Percentiles rank a stretch among this genome's conserved stretches.
phyloP scores from a whole-genome alignment of 2,888 invertebrate genomes.

The Stomorhina lunata region DNA sequence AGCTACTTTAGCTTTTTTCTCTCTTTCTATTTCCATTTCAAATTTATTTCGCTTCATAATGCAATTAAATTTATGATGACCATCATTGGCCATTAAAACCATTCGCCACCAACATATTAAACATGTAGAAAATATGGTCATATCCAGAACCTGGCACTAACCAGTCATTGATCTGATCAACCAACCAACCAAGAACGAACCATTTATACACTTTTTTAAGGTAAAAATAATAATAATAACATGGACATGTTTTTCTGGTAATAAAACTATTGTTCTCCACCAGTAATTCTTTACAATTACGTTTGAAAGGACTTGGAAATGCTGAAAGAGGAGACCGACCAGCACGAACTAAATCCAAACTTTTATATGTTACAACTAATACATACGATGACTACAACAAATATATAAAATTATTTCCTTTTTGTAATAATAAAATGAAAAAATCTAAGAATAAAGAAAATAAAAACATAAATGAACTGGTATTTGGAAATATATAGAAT shows the following conservation, averaged over 20 bases:
- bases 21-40: neutral
- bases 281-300: constrained; percentile 21
- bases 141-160: neutral
- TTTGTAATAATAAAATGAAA: constrained; percentile 27
- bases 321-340: neutral
- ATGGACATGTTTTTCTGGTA: constrained; percentile 26
- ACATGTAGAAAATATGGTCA: constrained; percentile 1
- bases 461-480: constrained; percentile 24
- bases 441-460: neutral
- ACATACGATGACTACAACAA: neutral
- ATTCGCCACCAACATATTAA: constrained; percentile 38
- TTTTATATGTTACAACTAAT: neutral
- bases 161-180: neutral
- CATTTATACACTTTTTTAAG: constrained; percentile 18
- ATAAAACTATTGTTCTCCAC: constrained; percentile 43
- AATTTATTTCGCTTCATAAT: constrained; percentile 3
- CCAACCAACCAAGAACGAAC: neutral
- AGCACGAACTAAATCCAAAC: constrained; percentile 23
- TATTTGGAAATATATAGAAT: neutral
- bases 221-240: constrained; percentile 52
- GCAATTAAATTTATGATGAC: constrained; percentile 49
- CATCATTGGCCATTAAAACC: constrained; percentile 59
- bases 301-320: neutral
- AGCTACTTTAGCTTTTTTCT: neutral
- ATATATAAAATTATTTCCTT: constrained; percentile 11